Conservation (phyloP, 2,888 invertebrate species). For the Griposia aprilina region DNA sequence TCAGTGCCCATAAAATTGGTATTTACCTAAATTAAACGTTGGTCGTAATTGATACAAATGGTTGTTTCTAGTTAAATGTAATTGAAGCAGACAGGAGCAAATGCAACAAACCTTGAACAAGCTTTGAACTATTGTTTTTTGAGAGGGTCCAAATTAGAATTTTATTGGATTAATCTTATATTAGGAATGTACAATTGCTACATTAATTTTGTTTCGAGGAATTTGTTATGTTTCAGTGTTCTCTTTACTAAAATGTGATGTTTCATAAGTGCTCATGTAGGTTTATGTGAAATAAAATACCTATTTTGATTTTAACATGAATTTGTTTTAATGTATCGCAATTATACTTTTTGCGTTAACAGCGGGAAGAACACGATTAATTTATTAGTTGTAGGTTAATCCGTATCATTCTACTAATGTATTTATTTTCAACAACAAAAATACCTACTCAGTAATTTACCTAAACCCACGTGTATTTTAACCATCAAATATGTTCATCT, state of each 20-base stretch:
- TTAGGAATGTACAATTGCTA: conserved; percentile 21
- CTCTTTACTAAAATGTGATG: neutral
- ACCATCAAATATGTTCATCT: neutral
- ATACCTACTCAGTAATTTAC: neutral
- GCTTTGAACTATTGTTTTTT: conserved; percentile 57
- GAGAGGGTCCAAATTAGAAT: conserved; percentile 46
- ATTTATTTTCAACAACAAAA: neutral
- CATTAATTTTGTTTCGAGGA: conserved; percentile 21
- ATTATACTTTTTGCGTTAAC: neutral
- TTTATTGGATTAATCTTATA: conserved; percentile 54
- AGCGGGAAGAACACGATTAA: neutral
- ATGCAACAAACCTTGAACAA: conserved; percentile 73
- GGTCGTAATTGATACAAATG: conserved; percentile 89
- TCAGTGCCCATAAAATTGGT: conserved; percentile 87
- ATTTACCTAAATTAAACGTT: conserved; percentile 88
- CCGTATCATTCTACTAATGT: neutral
- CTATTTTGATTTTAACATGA: neutral
- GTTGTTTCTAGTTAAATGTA: conserved; percentile 87
- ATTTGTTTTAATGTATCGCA: neutral
- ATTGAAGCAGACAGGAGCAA: conserved; percentile 82
- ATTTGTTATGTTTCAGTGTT: conserved; percentile 9
- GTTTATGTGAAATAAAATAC: too few relatives aligned
- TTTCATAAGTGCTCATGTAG: too few relatives aligned
- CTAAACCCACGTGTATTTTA: neutral
- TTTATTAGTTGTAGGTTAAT: neutral